Evolutionary conservation across 2,888 invertebrate species (phyloP).

Genomic region (Drosophila flavopinicola): DNA sequence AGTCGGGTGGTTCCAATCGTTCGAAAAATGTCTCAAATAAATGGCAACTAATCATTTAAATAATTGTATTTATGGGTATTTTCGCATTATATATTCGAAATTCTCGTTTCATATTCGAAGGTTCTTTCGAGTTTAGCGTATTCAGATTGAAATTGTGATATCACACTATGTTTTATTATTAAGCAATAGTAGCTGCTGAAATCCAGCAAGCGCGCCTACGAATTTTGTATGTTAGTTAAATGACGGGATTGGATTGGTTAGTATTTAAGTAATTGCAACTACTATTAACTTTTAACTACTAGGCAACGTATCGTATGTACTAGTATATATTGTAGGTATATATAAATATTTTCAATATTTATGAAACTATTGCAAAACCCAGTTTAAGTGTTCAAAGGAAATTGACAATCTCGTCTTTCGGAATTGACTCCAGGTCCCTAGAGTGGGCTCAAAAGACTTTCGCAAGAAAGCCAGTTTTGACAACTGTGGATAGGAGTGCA

Average conservation of each 20-base stretch:
- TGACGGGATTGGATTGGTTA: constrained; percentile 51
- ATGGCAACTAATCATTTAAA: constrained; percentile 69
- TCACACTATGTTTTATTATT: constrained; percentile 37
- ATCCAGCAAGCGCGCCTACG: constrained; percentile 16
- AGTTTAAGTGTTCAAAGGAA: constrained; percentile 7
- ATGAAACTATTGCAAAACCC: constrained; percentile 5
- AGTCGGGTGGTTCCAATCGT: constrained; percentile 48
- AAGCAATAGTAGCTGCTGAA: constrained; percentile 16
- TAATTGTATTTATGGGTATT: constrained; percentile 51
- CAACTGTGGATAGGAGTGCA: constrained; percentile 2
- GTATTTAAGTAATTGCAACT: constrained; percentile 58
- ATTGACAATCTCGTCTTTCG: constrained; percentile 15
- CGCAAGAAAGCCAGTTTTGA: constrained; percentile 3
- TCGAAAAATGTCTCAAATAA: constrained; percentile 42
- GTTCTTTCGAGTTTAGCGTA: constrained; percentile 46
- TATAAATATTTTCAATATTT: constrained; percentile 11
- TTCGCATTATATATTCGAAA: constrained; percentile 18
- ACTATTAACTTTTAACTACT: constrained; percentile 46
- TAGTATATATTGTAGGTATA: constrained; percentile 20
- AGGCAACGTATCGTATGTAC: constrained; percentile 31
- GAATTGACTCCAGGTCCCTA: constrained; percentile 5
- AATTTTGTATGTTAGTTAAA: constrained; percentile 37
- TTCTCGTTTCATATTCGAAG: constrained; percentile 28
- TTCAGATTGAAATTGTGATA: constrained; percentile 19
- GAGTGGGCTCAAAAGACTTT: constrained; percentile 6